Percentiles rank a stretch among this genome's conserved stretches.
phyloP scores from a whole-genome alignment of 92 coral and sea anemone genomes.

The Hydrozoanthus gracilis region DNA sequence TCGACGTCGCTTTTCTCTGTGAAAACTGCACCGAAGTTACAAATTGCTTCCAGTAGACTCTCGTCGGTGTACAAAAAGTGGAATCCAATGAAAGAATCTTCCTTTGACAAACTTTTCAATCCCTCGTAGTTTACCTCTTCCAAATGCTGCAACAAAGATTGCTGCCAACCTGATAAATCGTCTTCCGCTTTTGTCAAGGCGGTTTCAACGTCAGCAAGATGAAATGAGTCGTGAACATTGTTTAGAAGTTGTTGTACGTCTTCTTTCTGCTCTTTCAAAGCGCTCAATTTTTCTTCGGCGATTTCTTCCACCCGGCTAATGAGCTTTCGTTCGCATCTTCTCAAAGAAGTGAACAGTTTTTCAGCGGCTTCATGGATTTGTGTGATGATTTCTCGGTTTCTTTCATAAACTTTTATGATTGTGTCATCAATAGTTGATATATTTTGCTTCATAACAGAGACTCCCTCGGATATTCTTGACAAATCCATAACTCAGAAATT shows the following conservation, averaged over 20 bases:
- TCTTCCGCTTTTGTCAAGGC: not conserved
- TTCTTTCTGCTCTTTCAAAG: not conserved
- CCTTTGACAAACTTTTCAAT: not conserved
- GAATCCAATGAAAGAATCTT: conserved; percentile 8
- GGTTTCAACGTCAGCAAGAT: not conserved
- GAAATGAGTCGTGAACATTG: not conserved
- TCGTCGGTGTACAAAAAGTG: conserved; percentile 23
- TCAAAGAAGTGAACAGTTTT: conserved; percentile 11
- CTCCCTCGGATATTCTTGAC: conserved; percentile 4
- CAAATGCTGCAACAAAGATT: not conserved
- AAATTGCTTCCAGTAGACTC: conserved; percentile 4
- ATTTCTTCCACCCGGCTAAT: conserved; percentile 29
- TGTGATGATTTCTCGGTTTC: conserved; percentile 30
- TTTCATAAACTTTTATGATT: conserved; percentile 31
- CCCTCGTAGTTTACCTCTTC: not conserved
- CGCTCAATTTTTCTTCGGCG: conserved; percentile 1
- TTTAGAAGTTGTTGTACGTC: conserved; percentile 4
- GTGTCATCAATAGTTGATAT: conserved; percentile 9
- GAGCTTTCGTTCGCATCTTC: conserved; percentile 19
- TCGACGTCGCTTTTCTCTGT: not conserved
- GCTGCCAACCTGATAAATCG: conserved; percentile 15
- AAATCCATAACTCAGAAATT: conserved; percentile 3
- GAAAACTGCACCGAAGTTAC: conserved; percentile 32
- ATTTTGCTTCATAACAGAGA: conserved; percentile 8
- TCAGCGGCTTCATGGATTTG: conserved; percentile 27